Evolutionary conservation across 1,140 invertebrate genomes (phyloP).

Genomic region (Diploscapter pachys): DNA sequence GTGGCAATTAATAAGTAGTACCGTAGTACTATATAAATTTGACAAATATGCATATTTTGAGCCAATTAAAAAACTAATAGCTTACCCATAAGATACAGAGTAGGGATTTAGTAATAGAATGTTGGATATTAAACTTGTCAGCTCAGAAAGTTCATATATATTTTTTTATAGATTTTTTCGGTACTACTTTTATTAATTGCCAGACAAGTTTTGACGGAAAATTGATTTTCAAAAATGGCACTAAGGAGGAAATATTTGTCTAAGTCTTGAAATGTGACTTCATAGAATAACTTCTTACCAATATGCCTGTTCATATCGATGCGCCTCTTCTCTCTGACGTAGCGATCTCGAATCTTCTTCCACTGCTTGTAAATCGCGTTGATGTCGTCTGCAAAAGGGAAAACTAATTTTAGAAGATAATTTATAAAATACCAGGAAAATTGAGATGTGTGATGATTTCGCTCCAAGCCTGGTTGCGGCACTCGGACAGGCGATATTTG

Average conservation of each 20-base stretch:
- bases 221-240: neutral
- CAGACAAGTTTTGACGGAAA: too few relatives aligned
- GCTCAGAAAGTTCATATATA: too few relatives aligned
- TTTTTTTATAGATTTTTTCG: too few relatives aligned
- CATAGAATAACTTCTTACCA: neutral
- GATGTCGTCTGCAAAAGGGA: constrained; percentile 28
- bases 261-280: neutral
- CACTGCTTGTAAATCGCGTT: constrained; percentile 39
- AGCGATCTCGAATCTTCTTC: constrained; percentile 40
- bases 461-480: constrained; percentile 30
- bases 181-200: too few relatives aligned
- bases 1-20: too few relatives aligned
- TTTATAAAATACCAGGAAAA: constrained; percentile 25
- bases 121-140: too few relatives aligned
- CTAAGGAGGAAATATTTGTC: neutral
- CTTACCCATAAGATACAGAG: too few relatives aligned
- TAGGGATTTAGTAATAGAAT: too few relatives aligned
- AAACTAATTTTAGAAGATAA: neutral
- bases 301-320: neutral
- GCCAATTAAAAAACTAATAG: too few relatives aligned
- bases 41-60: too few relatives aligned
- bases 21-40: too few relatives aligned
- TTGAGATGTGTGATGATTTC: constrained; percentile 31
- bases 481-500: constrained; percentile 39
- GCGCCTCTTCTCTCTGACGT: constrained; percentile 36